These are phyloP conservation scores for Ovis aries DNA, from an alignment of 2,113 vertebrate species.

Conservation along the genomic window ARS-UI_Ramb_v3.0 NC_056080.1:17183001-17183500, in stretches of 20 bases:
- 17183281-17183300: not conserved
- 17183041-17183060: not conserved
- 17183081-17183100: not conserved
- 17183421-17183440: conserved; percentile 94
- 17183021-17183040: conserved; percentile 19
- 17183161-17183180: not conserved
- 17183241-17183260: not conserved
- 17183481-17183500: conserved; percentile 68
- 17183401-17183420: conserved; percentile 96
- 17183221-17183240: not conserved
- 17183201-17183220: not conserved
- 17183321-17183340: not conserved
- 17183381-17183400: conserved; percentile 98
- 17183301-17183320: not conserved
- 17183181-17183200: not conserved
- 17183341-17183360: not conserved
- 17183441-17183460: conserved; percentile 98
- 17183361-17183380: conserved; percentile 75
- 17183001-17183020: not conserved
- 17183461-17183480: conserved; percentile 98
- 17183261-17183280: not conserved
- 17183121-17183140: not conserved
- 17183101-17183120: not conserved
- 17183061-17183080: not conserved
- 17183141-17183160: not conserved